Evolutionary conservation across 35 echinoderm and acorn worm species (phyloP), one percentile per base, ranked within the genome.

Genomic region (Acanthaster planci): DNA sequence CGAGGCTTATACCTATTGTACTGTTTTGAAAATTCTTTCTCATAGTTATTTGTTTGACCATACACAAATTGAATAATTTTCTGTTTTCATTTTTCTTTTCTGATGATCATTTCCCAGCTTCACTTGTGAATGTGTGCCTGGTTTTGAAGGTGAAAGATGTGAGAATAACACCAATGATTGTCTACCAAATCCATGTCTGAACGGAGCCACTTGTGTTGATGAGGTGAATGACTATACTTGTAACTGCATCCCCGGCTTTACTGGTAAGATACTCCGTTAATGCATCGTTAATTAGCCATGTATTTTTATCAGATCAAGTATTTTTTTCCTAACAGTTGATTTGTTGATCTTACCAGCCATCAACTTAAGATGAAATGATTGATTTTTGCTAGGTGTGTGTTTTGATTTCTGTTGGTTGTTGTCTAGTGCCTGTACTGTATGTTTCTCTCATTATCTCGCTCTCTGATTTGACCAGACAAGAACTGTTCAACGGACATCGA

Each of bases 81-180:
- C 12, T 47, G 4, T 21, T 40, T 53, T 84, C 1, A 47, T 60
- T 47, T 21, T 7, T 52, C n/a, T n/a, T n/a, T n/a, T n/a, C n/a
- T n/a, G n/a, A n/a, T n/a, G n/a, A n/a, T n/a, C n/a, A n/a, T 76
- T 2, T 81, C 77, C 2, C 59, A 92, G 90, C 37, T 92, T 47
- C 37, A 76, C 51, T 21, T 93, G 91, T 76, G 38, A 84, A 30
- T 93, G 91, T 52, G 19, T 39, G 19, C 44, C 17, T n/a, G 85
- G 85, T 22, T 57, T 55, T 38, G 44, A 52, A 16, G 85, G 85
- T 55, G 40, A 56, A 2, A 51, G 23, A 10, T 87, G 85, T 79
- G 85, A 87, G 12, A 79, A 78, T 87, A 52, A 88, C 76, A 60
- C 80, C 36, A 53, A 56, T 40, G 76, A 80, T 2, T 88, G 86